Conservation (phyloP, 1,140 invertebrate genomes). For the Heliconius hewitsoni region DNA sequence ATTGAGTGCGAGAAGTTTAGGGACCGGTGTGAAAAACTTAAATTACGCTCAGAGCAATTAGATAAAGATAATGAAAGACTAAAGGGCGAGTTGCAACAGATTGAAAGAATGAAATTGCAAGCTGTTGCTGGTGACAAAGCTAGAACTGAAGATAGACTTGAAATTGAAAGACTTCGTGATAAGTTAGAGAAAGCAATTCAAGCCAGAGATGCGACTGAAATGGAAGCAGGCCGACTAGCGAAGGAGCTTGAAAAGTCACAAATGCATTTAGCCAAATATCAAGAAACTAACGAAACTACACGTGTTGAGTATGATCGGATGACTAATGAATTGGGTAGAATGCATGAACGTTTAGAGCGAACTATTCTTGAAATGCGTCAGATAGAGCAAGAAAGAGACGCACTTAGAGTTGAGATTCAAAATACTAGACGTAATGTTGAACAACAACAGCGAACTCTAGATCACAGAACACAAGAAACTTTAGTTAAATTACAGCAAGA, state of each 20-base stretch:
- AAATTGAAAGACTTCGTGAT: slow-evolving; percentile 91
- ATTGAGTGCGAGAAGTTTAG: slow-evolving; percentile 93
- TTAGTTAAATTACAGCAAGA: slow-evolving; percentile 86
- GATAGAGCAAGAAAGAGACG: slow-evolving; percentile 87
- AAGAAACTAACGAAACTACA: slow-evolving; percentile 89
- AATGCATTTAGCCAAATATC: slow-evolving; percentile 89
- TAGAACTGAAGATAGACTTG: slow-evolving; percentile 83
- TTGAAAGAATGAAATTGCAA: slow-evolving; percentile 85
- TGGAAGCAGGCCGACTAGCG: slow-evolving; percentile 90
- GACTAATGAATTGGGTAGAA: slow-evolving; percentile 88
- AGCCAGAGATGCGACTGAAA: slow-evolving; percentile 89
- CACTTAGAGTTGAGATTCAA: slow-evolving; percentile 85
- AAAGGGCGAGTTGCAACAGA: slow-evolving; percentile 85
- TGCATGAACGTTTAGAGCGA: slow-evolving; percentile 89
- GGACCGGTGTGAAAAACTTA: slow-evolving; percentile 91
- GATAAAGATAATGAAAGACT: slow-evolving; percentile 89
- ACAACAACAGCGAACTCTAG: slow-evolving; percentile 84
- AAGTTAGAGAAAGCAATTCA: slow-evolving; percentile 92
- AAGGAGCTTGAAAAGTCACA: slow-evolving; percentile 94
- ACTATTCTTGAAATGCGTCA: slow-evolving; percentile 85
- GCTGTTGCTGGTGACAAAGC: slow-evolving; percentile 84
- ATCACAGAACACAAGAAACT: slow-evolving; percentile 85
- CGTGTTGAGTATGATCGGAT: slow-evolving; percentile 92
- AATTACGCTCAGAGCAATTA: slow-evolving; percentile 85
- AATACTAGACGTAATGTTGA: slow-evolving; percentile 85